Evolutionary conservation across 2,113 vertebrate genomes (phyloP), one percentile per base, ranked within the genome.

Genomic region (Oriolus oriolus): DNA sequence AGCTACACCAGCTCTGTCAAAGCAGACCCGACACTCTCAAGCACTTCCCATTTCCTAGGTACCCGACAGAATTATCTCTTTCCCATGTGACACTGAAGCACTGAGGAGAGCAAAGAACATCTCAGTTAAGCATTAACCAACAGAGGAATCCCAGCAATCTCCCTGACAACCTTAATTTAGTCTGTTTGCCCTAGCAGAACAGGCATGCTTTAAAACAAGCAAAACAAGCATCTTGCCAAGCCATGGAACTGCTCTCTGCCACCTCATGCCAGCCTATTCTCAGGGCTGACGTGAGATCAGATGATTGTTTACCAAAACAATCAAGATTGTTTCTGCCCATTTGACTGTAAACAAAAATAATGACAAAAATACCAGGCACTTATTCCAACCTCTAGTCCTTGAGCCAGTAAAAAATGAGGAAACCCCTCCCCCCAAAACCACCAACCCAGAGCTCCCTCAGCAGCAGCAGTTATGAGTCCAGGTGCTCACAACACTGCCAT

Each of bases 281-380:
- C 76, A 66, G 50, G 23, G 44, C 60, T 95, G 90, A 87, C 39
- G 13, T 6, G 23, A 74, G 10, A 89, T 41, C 60, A n/a, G 68
- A 54, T 89, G 64, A 96, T 50, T 81, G 50, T 66, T 93, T 88
- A 91, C 80, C 86, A 74, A 95, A 96, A 92, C 73, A 95, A 54
- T 81, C 65, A 10, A 2, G 10, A 63, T 42, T 54, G 90, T 94
- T 90, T 16, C 71, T 90, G 71, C 50, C 47, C 39, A 31, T 83
- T 86, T 80, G 71, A 90, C 44, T 80, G 42, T 33, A 89, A 96
- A 89, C 52, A 75, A 79, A 92, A 85, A 85, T 66, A 44, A 91
- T 2, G 10, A 87, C 35, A 82, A 66, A 85, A 89, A 4, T 31
- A 49, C 7, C 50, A 76, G 17, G 21, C 13, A 42, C 27, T 66